Conservation (phyloP, 1,140 invertebrate genomes). For the Sarcophaga peregrina region DNA sequence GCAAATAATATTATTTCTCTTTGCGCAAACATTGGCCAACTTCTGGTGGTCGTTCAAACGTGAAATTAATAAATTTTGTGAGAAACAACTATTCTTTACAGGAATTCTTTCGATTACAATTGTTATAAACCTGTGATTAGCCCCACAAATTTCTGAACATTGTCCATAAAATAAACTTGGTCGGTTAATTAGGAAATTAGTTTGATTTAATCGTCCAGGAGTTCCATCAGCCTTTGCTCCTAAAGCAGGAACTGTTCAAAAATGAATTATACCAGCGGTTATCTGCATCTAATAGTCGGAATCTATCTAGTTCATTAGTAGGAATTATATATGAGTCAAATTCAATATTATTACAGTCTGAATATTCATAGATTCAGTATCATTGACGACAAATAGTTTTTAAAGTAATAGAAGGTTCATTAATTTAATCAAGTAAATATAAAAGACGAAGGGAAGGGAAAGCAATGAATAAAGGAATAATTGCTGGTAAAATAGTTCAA, state of each 20-base stretch:
- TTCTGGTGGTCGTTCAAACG: too few species aligned
- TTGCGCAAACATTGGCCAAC: too few species aligned
- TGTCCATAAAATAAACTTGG: constrained; percentile 68
- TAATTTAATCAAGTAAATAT: constrained; percentile 73
- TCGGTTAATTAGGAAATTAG: constrained; percentile 69
- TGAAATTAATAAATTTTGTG: too few species aligned
- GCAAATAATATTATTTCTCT: too few species aligned
- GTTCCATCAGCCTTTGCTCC: constrained; percentile 76
- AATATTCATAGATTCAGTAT: constrained; percentile 78
- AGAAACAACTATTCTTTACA: too few species aligned
- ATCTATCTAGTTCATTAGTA: too few species aligned
- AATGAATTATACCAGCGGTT: constrained; percentile 78
- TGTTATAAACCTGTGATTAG: constrained; percentile 67
- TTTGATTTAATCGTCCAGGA: constrained; percentile 77
- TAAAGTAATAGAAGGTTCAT: constrained; percentile 69
- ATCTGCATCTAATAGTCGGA: constrained; percentile 72
- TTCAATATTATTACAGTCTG: constrained; percentile 56
- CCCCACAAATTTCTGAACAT: constrained; percentile 51
- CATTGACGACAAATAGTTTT: constrained; percentile 76
- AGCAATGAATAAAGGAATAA: constrained; percentile 74
- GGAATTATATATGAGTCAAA: constrained; percentile 65
- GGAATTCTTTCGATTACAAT: constrained; percentile 74
- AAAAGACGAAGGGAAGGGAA: constrained; percentile 72
- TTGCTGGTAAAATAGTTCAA: constrained; percentile 72
- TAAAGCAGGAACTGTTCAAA: constrained; percentile 73